Evolutionary conservation across 2,797 vertebrate genomes (phyloP).

Genomic region (Danio choprae): DNA sequence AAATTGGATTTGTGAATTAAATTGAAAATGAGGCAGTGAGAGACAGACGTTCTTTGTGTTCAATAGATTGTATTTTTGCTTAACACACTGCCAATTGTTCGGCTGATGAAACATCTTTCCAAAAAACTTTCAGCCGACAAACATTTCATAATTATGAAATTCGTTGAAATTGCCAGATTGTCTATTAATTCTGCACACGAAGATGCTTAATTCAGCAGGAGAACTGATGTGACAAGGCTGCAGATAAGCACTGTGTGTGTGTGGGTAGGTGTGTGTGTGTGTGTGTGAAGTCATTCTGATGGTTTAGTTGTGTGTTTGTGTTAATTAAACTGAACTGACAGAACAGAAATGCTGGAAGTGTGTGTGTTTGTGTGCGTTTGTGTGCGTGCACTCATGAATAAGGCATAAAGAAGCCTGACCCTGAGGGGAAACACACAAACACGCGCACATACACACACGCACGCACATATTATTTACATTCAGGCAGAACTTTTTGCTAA

Average conservation of each 20-base stretch:
- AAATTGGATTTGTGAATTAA: too few species aligned
- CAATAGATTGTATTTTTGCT: neutral
- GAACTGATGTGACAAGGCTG: conserved; percentile 4
- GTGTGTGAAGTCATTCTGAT: neutral
- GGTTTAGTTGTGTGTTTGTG: conserved; percentile 22
- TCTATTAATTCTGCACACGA: neutral
- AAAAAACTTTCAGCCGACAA: neutral
- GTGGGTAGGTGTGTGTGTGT: conserved; percentile 23
- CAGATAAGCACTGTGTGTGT: conserved; percentile 10
- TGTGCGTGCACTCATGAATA: conserved; percentile 34
- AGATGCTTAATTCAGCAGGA: neutral
- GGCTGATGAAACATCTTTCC: neutral
- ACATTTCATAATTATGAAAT: neutral
- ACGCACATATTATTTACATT: neutral
- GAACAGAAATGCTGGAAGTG: conserved; percentile 9
- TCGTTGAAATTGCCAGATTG: neutral
- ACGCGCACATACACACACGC: neutral
- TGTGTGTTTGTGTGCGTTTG: conserved; percentile 17
- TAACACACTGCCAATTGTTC: neutral
- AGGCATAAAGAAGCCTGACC: conserved; percentile 35
- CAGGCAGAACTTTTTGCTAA: conserved; percentile 11
- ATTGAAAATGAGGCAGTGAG: neutral
- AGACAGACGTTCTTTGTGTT: neutral
- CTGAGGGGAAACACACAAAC: neutral
- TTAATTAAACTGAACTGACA: conserved; percentile 28